phyloP scores from a whole-genome alignment of 1,140 invertebrate genomes.

The Aphaenogaster floridana region DNA sequence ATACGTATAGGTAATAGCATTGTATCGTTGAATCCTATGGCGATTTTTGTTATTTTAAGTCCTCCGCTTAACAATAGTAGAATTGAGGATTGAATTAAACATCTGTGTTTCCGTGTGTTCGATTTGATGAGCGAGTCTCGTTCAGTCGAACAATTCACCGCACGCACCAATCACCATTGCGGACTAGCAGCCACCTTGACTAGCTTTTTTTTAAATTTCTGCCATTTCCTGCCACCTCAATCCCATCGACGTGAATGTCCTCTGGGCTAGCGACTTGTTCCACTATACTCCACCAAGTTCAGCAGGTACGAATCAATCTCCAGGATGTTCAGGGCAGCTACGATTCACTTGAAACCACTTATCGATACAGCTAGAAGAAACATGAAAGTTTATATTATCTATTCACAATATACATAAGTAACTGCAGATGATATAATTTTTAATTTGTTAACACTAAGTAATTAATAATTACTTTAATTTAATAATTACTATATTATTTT shows the following conservation, averaged over 20 bases:
- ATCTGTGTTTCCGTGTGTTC: constrained; percentile 78
- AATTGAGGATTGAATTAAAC: constrained; percentile 78
- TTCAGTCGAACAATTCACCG: constrained; percentile 76
- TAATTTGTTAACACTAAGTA: not conserved
- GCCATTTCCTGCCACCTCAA: constrained; percentile 71
- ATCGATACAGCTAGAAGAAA: constrained; percentile 94
- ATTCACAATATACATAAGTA: not conserved
- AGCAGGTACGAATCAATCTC: constrained; percentile 91
- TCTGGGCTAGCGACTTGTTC: constrained; percentile 75
- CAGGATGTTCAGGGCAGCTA: constrained; percentile 98
- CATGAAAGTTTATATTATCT: not conserved
- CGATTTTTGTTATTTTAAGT: constrained; percentile 78
- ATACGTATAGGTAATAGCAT: constrained; percentile 85
- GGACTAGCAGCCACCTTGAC: constrained; percentile 86
- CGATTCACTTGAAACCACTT: constrained; percentile 99
- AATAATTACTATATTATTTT: not conserved
- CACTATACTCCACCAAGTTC: constrained; percentile 74
- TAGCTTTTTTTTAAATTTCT: constrained; percentile 84
- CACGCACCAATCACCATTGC: constrained; percentile 82
- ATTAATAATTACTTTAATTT: constrained; percentile 10
- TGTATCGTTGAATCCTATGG: constrained; percentile 85
- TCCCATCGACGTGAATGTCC: constrained; percentile 74
- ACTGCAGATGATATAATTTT: not conserved
- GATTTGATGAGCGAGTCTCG: constrained; percentile 76
- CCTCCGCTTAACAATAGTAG: constrained; percentile 77